Base-by-base conservation (phyloP, 2,888 invertebrate species). In the Eueremaeus valkanovi region DNA sequence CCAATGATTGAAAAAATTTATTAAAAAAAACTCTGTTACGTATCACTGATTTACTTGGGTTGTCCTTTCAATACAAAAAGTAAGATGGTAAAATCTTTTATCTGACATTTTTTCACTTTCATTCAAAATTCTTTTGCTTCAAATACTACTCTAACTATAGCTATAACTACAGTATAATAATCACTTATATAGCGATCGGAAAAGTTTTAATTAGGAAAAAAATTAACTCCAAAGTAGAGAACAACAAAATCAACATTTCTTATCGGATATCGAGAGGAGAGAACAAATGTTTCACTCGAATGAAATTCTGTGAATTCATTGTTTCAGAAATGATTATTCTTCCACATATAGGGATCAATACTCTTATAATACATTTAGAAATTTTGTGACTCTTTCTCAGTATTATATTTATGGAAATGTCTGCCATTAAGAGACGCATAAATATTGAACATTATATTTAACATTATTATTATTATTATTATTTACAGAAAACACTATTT, bases 1-100 rank as follows among this genome's bases (percentile, higher is more conserved):
- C 40, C 66, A 66, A 21, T 66, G 66, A 66, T 66, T 40, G 1
- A 33, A 13, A 58, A 58, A 58, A 58, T 29, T 49, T 18, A 21
- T 49, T 5, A 49, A 49, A 49, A 21, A 58, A 1, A 18, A 27
- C 1, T 40, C 18, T 2, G 66, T 40, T 40, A 31, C 40, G 66
- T 66, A 21, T 40, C 21, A 66, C 1, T 36, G 66, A 66, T 66
- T 66, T 31, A 9, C 18, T 5, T 40, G 66, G 21, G 21, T 11
- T 45, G 9, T 45, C 11, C 5, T 36, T 36, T 36, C 36, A 36
- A 8, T 36, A 36, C 36, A 36, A 36, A 36, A 36, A 36, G 11
- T 36, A 5, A 36, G 5, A 8, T 36, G 36, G 11, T 36, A 5
- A 8, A 5, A 36, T 36, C 36, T 36, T 55, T 55, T 55, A 27